Conservation (phyloP, 2,888 invertebrate species). For the Epinotia ramella region DNA sequence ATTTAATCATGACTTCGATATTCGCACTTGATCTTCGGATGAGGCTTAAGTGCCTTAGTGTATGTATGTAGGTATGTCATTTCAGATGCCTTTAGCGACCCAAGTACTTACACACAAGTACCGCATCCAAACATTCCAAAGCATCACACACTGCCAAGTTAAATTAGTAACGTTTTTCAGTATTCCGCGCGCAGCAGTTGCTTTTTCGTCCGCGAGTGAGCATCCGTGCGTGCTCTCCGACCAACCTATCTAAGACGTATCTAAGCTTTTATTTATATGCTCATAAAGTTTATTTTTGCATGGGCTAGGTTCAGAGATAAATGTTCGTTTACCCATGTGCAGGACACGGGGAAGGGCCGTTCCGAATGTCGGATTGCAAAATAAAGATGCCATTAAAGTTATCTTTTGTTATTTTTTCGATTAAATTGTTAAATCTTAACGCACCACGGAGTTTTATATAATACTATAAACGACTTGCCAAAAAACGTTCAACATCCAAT, state of each 20-base stretch:
- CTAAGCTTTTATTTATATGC: background rate
- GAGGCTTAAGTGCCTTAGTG: background rate
- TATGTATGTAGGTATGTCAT: no score
- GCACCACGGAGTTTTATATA: no score
- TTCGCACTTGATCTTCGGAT: background rate
- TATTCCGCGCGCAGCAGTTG: conserved; percentile 69
- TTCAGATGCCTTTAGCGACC: background rate
- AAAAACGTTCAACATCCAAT: no score
- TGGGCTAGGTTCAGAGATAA: no score
- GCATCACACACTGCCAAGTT: conserved; percentile 56
- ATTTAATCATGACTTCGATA: background rate
- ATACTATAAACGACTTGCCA: no score
- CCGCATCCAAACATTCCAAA: conserved; percentile 46
- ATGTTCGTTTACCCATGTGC: conserved; percentile 7
- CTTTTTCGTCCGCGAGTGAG: conserved; percentile 66
- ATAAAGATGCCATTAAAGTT: conserved; percentile 19
- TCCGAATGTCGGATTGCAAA: conserved; percentile 8
- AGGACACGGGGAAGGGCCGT: conserved; percentile 20
- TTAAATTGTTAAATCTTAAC: no score
- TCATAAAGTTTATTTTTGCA: conserved; percentile 1
- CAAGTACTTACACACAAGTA: conserved; percentile 40
- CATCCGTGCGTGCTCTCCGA: conserved; percentile 57
- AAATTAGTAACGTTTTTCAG: conserved; percentile 71
- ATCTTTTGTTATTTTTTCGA: no score
- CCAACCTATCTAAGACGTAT: background rate